Evolutionary conservation across 2,888 invertebrate genomes (phyloP), one percentile per base, ranked within the genome.

Genomic region (Camponotus fellah): DNA sequence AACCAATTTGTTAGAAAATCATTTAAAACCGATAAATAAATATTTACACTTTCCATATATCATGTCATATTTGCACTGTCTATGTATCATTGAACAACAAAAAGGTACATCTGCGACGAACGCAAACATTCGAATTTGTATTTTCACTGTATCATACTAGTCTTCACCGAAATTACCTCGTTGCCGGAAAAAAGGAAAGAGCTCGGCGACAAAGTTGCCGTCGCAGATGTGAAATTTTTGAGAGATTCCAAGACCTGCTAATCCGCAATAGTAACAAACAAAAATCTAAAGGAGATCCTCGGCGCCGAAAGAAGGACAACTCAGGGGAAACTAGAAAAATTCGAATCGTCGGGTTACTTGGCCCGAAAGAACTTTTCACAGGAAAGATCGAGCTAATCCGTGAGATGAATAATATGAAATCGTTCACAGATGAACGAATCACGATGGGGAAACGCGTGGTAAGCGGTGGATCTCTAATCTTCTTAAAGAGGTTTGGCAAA

Each of bases 351-450:
- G 82, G 53, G 85, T 84, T 85, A 79, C 81, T 85, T 75, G 83
- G 85, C 66, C 84, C 86, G 85, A 86, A 88, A 87, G 74, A 87
- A 76, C 85, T 91, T 91, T 91, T 90, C 86, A 91, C 83, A 80
- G 88, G 65, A 58, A 72, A 83, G 53, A 79, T 85, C 81, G 66
- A 62, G 80, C 86, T 91, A 90, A 92, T 90, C 89, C 89, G 3
- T 12, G 82, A 32, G 71, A 40, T 26, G 88, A 89, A 89, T 85
- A 89, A 89, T 86, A 87, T 85, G 56, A 87, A 90, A 91, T 91
- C 89, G 83, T 86, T 91, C 85, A 90, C 89, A 89, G 85, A 60
- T 79, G 86, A 85, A 32, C 85, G 91, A 89, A 86, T 88, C 82
- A 80, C 79, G 86, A 87, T 81, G 85, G 62, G 14, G 12, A 4